Evolutionary conservation across 2,113 vertebrate species (phyloP), one percentile per base, ranked within the genome.

Genomic region (Ptyas mucosa): DNA sequence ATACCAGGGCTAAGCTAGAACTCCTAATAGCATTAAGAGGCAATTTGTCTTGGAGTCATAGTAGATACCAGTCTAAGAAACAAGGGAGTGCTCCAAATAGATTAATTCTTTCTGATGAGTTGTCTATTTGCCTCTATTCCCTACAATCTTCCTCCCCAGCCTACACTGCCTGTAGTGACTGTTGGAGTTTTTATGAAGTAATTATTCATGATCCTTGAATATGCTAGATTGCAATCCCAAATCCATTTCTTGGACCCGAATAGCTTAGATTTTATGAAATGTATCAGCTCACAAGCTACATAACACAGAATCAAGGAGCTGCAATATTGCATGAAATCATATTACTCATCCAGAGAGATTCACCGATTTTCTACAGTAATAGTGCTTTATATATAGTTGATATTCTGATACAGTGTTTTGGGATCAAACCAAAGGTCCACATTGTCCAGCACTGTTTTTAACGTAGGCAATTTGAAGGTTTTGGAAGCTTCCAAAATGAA

Each of bases 11-110:
- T 88, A 26, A 87, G 89, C 90, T 87, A 95, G 20, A 0, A 54
- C 89, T 81, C 39, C 89, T 53, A 96, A 97, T 51, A 95, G 95
- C 93, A 43, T 89, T 75, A 55, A 54, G 95, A 95, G 95, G 23
- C 91, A 26, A 85, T 93, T 64, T 39, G 49, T 93, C 75, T 46
- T 92, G 34, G 88, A 5, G 54, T 61, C 46, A 93, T 95, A 94
- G 85, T 58, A 29, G 85, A 94, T 87, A 52, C 49, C 85, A 52
- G 46, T 51, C 12, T 87, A 51, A 87, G 11, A 39, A 87, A 51
- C 85, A 87, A 15, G 49, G 49, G 46, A 51, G 11, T 87, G 49
- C 86, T 87, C 46, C 49, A 87, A 52, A 87, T 87, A 49, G 46
- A 87, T 52, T 43, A 87, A 87, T 52, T 14, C 49, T 87, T 87